Conservation (phyloP, 2,888 invertebrate species). For the Phlogophora meticulosa region DNA sequence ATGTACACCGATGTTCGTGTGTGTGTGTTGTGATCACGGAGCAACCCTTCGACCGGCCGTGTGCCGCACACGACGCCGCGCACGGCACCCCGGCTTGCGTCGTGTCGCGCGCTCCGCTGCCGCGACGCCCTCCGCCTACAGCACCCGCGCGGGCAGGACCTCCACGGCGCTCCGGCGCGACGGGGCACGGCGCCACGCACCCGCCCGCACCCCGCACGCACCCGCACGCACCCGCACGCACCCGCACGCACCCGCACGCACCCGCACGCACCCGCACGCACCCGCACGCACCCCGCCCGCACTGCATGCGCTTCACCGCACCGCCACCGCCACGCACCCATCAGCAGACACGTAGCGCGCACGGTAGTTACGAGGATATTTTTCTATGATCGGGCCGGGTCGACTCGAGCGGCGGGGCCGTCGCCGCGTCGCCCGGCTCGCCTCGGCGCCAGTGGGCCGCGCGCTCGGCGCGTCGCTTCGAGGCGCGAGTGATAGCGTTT, state of each 20-base stretch:
- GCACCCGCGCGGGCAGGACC: slow-evolving; percentile 60
- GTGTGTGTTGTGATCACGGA: slow-evolving; percentile 75
- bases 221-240: slow-evolving; percentile 28
- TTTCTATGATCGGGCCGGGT: slow-evolving; percentile 72
- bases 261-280: slow-evolving; percentile 16
- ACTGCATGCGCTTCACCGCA: slow-evolving; percentile 54
- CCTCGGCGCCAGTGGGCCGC: slow-evolving; percentile 52
- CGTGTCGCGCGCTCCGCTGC: slow-evolving; percentile 71
- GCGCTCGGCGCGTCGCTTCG: slow-evolving; percentile 66
- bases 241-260: slow-evolving; percentile 19
- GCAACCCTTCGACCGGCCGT: slow-evolving; percentile 70
- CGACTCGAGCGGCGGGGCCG: slow-evolving; percentile 52
- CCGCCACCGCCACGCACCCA: slow-evolving; percentile 19
- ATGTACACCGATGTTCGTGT: slow-evolving; percentile 63
- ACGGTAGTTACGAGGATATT: slow-evolving; percentile 67
- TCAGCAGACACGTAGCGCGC: slow-evolving; percentile 52
- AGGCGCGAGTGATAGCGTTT: slow-evolving; percentile 83
- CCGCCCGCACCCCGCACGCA: slow-evolving; percentile 34
- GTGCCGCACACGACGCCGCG: slow-evolving; percentile 67
- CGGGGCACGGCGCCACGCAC: slow-evolving; percentile 60
- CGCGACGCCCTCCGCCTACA: slow-evolving; percentile 57
- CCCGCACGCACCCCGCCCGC: slow-evolving; percentile 14
- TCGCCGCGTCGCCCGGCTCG: slow-evolving; percentile 52
- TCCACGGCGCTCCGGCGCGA: slow-evolving; percentile 57
- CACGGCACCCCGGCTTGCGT: slow-evolving; percentile 73